Evolutionary conservation across 2,888 invertebrate species (phyloP), one percentile per base, ranked within the genome.

Genomic region (Parelbella ahira): DNA sequence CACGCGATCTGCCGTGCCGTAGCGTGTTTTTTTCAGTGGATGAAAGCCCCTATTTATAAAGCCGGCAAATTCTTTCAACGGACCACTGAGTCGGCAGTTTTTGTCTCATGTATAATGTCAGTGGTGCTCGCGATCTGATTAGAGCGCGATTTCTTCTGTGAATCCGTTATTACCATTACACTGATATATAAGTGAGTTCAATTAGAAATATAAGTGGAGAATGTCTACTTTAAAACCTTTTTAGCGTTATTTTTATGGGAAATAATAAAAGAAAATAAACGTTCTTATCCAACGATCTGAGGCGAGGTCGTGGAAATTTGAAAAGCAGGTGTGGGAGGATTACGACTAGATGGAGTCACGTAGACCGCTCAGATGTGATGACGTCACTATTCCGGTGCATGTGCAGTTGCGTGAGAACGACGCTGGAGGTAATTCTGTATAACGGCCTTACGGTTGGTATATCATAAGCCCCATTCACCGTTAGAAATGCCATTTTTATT

Each of bases 271-370:
- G 21, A 30, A 30, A 33, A 33, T 41, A 33, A 27, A 41, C 25
- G 32, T 27, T 24, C 6, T 25, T 33, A 42, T 29, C 27, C 28
- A 29, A 18, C 42, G 9, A 49, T 34, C 25, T 23, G 27, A 28
- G 44, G 32, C 11, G 36, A 43, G 21, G 43, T 33, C 37, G 47
- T 46, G 48, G 37, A 50, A 54, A 62, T 59, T 62, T 78, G 73
- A 78, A 77, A 74, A 78, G 77, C 81, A 83, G 83, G 80, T 83
- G 83, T 71, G 70, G 67, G 50, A 67, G 80, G 80, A 80, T 83
- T 83, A 81, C 75, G 46, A 47, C 60, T 50, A 79, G 78, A 86
- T 86, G 67, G 75, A 69, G 74, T 84, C 86, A 86, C 86, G 86
- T 86, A 67, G 51, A 44, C 59, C 56, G 58, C 70, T 75, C 74